Evolutionary conservation across 2,113 vertebrate species (phyloP), one percentile per base, ranked within the genome.

Genomic region (Gobio gobio): DNA sequence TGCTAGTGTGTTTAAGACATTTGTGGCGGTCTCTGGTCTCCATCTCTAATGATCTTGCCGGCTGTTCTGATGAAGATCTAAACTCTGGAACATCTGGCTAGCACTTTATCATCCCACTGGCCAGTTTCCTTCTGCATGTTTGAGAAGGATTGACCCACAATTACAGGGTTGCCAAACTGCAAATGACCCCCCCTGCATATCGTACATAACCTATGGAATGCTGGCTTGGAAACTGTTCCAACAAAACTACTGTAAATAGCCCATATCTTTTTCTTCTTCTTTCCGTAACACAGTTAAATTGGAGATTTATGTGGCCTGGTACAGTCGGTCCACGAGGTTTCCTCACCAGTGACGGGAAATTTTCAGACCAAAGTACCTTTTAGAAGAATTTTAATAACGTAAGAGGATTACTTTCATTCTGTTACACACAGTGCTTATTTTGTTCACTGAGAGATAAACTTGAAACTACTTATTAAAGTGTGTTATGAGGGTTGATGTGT

Each of bases 341-440:
- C 7, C 75, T 20, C 49, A 54, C 26, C 33, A 45, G 14, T 29
- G 22, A 77, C 16, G 16, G 33, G 33, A 75, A 20, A 14, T 6
- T 49, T 87, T 81, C 73, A 56, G 47, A 18, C 66, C 33, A 64
- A 75, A 84, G 86, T 63, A 80, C 64, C 24, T 56, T 56, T 29
- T 72, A 4, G 29, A 83, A 78, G 56, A 76, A 61, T 66, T 54
- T 54, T 79, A 58, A 89, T 81, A 82, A 54, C 59, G 61, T 87
- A 81, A 56, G 12, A 79, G 61, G 82, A 86, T 87, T 84, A 70
- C 49, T 85, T 22, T 2, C 24, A 68, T 70, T 58, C 75, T 18
- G 36, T 74, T 76, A 24, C 16, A 3, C 22, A 59, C 29, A n/a
- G 36, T 63, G 77, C 58, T 79, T 61, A 18, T 79, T 79, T 45